These are phyloP conservation scores for Lamellibrachia columna DNA, from an alignment of 2,888 invertebrate species.

Conservation along the genomic window DNA sequence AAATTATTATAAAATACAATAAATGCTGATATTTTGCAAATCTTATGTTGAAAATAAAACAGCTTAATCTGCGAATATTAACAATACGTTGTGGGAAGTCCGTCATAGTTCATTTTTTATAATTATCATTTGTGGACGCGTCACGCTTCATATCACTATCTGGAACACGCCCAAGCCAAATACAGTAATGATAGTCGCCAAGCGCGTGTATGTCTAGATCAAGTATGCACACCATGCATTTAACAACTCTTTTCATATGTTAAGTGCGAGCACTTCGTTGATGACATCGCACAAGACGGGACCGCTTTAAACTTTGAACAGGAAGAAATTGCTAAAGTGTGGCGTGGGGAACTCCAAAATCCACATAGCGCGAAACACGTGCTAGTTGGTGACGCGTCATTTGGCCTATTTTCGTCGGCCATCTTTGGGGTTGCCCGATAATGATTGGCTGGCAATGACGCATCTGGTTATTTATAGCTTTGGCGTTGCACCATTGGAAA, in stretches of 20 bases:
- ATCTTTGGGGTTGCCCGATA: background rate
- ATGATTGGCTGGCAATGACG: background rate
- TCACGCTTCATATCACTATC: too few species aligned
- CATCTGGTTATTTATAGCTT: background rate
- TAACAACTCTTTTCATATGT: background rate
- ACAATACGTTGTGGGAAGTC: too few species aligned
- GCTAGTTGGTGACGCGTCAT: background rate
- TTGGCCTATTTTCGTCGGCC: conserved; percentile 6
- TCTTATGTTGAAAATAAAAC: too few species aligned
- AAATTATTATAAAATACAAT: too few species aligned
- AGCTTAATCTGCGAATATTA: too few species aligned
- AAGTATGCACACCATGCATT: too few species aligned
- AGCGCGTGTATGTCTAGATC: too few species aligned
- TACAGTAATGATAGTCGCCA: too few species aligned
- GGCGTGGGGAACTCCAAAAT: background rate
- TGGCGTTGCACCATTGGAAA: background rate
- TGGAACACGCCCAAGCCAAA: too few species aligned
- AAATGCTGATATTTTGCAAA: too few species aligned
- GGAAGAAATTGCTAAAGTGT: background rate
- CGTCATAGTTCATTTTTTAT: too few species aligned
- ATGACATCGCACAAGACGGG: background rate
- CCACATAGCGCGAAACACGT: background rate
- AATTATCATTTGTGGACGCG: too few species aligned
- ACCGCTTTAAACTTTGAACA: background rate
- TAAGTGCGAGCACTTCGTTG: background rate